Percentiles rank a stretch among this genome's conserved stretches.
Conservation (phyloP, 2,888 invertebrate species). For the Sialis lutaria region DNA sequence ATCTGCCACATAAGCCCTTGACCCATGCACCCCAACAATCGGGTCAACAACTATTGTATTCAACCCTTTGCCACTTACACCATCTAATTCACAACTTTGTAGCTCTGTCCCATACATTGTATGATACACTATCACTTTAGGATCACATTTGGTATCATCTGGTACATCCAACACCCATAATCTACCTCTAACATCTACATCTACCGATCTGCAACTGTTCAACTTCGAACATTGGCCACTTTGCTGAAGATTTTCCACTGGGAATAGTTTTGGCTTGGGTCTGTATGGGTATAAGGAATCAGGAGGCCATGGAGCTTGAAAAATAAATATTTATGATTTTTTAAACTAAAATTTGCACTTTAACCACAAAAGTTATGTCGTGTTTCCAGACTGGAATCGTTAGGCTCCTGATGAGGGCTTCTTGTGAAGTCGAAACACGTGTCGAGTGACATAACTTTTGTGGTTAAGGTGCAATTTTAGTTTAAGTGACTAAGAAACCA, state of each 20-base stretch:
- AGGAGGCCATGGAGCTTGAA: constrained; percentile 6
- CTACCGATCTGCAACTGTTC: constrained; percentile 23
- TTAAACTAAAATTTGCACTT: too few species aligned
- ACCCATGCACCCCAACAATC: constrained; percentile 12
- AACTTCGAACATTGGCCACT: constrained; percentile 19
- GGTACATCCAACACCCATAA: constrained; percentile 29
- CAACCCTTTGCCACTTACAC: constrained; percentile 15
- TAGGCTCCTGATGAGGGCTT: too few species aligned
- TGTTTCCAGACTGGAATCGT: too few species aligned
- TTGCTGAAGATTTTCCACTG: constrained; percentile 10
- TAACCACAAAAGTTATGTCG: too few species aligned
- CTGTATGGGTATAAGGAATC: constrained; percentile 5
- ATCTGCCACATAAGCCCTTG: constrained; percentile 23
- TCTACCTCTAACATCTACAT: constrained; percentile 23
- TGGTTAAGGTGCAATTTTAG: too few species aligned
- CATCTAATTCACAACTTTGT: constrained; percentile 12
- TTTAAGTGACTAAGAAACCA: too few species aligned
- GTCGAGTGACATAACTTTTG: too few species aligned
- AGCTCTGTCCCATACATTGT: constrained; percentile 18
- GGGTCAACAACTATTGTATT: constrained; percentile 21
- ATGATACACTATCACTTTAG: constrained; percentile 26
- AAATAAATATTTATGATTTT: constrained; percentile 4
- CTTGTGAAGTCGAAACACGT: too few species aligned
- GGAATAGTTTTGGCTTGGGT: constrained; percentile 1
- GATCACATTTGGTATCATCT: constrained; percentile 17